A percentile compares a stretch with the other conserved stretches of the same genome.
Evolutionary conservation across 2,888 invertebrate genomes (phyloP).

Genomic region (Scaptomyza caliginosa): DNA sequence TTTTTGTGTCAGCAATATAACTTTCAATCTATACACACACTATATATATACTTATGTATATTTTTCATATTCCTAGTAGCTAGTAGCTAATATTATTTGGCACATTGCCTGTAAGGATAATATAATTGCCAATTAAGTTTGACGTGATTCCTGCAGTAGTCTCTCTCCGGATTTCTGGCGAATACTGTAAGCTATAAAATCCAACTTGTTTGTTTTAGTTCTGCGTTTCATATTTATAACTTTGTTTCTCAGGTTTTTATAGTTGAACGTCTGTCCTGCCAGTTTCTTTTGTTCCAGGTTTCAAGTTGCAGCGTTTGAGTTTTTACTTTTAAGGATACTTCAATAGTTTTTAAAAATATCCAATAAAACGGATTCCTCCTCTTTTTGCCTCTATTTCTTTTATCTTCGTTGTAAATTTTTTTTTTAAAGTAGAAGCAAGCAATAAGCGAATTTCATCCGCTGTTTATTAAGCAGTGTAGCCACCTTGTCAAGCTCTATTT

Average conservation of each 20-base stretch:
- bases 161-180: background rate
- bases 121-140: background rate
- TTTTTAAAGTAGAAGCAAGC: no score
- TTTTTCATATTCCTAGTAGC: no score
- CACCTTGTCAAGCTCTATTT: background rate
- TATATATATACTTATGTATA: no score
- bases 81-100: background rate
- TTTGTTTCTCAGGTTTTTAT: constrained; percentile 22
- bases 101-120: background rate
- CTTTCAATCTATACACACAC: background rate
- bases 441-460: constrained; percentile 16
- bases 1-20: background rate
- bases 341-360: constrained; percentile 18
- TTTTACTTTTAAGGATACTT: constrained; percentile 16
- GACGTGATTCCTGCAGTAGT: background rate
- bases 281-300: constrained; percentile 15
- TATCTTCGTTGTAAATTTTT: constrained; percentile 21
- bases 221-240: constrained; percentile 24
- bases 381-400: constrained; percentile 25
- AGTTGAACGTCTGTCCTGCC: constrained; percentile 26
- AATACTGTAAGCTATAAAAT: background rate
- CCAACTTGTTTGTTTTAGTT: constrained; percentile 4
- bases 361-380: constrained; percentile 22
- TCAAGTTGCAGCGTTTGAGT: constrained; percentile 14
- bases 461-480: constrained; percentile 7